Evolutionary conservation across 2,888 invertebrate genomes (phyloP).

Genomic region (Drosophila ezoana): DNA sequence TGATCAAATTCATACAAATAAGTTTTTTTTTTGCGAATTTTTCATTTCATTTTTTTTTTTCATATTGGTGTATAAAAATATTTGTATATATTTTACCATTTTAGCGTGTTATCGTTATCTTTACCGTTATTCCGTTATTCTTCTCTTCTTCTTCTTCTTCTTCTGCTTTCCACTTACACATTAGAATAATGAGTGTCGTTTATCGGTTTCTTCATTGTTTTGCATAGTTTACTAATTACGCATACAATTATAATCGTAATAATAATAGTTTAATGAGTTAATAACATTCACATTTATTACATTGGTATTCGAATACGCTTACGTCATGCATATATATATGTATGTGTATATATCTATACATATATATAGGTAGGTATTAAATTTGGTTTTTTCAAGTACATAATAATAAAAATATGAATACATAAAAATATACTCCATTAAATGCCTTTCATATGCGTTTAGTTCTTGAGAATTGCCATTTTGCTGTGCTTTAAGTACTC

Average conservation of each 20-base stretch:
- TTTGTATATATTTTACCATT: constrained; percentile 68
- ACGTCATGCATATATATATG: constrained; percentile 23
- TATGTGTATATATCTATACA: constrained; percentile 22
- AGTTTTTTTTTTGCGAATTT: constrained; percentile 26
- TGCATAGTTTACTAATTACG: constrained; percentile 48
- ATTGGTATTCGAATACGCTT: constrained; percentile 54
- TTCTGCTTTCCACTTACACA: constrained; percentile 60
- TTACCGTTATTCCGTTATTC: constrained; percentile 5
- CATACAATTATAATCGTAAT: constrained; percentile 69
- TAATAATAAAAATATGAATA: constrained; percentile 51
- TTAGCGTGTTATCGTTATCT: constrained; percentile 13
- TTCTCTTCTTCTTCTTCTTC: constrained; percentile 2
- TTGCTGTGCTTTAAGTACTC: constrained; percentile 25
- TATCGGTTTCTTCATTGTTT: constrained; percentile 24
- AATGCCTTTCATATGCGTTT: constrained; percentile 70
- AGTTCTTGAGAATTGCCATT: constrained; percentile 54
- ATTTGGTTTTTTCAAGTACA: constrained; percentile 34
- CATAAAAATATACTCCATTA: constrained; percentile 66
- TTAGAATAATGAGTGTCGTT: constrained; percentile 72
- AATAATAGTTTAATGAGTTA: constrained; percentile 77
- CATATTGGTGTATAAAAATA: constrained; percentile 68
- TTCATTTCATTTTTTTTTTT: constrained; percentile 25
- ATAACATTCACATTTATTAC: constrained; percentile 77
- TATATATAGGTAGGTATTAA: constrained; percentile 26
- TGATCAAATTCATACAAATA: constrained; percentile 67